Evolutionary conservation across 2,113 vertebrate genomes (phyloP).

Genomic region (Thomomys bottae): DNA sequence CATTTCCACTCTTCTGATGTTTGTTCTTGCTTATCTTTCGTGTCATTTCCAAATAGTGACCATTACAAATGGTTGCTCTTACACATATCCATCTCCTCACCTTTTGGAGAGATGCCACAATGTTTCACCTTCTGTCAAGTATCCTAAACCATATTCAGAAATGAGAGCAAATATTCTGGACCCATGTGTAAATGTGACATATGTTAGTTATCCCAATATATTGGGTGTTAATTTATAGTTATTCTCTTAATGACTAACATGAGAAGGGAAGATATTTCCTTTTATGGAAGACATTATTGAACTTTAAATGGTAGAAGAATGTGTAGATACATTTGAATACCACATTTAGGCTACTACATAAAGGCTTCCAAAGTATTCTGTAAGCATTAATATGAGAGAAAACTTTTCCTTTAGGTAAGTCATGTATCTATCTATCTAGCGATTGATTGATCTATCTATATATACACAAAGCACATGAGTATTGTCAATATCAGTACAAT

Average conservation of each 20-base stretch:
- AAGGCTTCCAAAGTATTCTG: neutral
- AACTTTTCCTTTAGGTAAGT: neutral
- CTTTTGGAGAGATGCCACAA: neutral
- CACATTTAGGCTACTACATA: neutral
- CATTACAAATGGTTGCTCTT: neutral
- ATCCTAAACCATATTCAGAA: neutral
- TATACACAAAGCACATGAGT: too few species aligned
- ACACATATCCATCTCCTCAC: neutral
- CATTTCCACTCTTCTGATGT: neutral
- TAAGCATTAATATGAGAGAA: constrained; percentile 2
- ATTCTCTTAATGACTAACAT: neutral
- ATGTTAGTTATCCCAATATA: neutral
- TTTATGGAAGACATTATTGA: neutral
- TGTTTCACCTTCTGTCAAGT: neutral
- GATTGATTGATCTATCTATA: too few species aligned
- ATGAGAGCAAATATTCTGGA: neutral
- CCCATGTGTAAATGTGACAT: neutral
- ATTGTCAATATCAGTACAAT: too few species aligned
- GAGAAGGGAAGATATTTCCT: neutral
- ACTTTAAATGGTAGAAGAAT: neutral
- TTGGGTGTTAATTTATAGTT: neutral
- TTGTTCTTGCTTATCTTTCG: neutral
- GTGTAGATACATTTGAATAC: neutral
- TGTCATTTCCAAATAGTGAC: neutral
- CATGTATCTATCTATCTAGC: neutral